Conservation (phyloP, 2,113 vertebrate genomes). For the Melospiza melodia region DNA sequence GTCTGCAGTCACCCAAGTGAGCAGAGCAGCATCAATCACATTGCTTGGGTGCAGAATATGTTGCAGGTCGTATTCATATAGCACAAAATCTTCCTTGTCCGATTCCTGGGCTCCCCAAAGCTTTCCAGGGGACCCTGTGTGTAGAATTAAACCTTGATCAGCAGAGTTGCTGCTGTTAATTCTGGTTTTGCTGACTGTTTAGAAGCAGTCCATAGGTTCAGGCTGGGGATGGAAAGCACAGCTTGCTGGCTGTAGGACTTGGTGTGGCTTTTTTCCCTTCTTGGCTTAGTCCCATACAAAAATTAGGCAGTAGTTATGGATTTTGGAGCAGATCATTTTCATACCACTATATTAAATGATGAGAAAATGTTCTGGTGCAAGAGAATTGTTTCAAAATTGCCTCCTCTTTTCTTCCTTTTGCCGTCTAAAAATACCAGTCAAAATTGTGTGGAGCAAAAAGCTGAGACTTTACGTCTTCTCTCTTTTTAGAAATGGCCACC, state of each 20-base stretch:
- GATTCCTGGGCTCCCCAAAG: neutral
- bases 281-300: neutral
- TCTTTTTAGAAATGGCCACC: neutral
- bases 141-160: neutral
- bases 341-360: neutral
- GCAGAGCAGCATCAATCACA: neutral
- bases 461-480: neutral
- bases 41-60: neutral
- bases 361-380: neutral
- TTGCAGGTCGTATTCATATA: neutral
- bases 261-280: neutral
- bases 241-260: neutral
- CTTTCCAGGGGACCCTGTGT: neutral
- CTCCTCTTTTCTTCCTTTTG: neutral
- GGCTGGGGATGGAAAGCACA: neutral
- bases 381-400: neutral
- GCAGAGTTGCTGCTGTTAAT: neutral
- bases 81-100: neutral
- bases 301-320: neutral
- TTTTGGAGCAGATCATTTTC: neutral
- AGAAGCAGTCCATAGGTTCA: neutral
- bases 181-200: neutral
- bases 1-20: neutral
- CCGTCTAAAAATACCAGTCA: neutral
- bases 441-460: neutral